Conservation (phyloP, 2,113 vertebrate genomes). For the Mionectes macconnelli region DNA sequence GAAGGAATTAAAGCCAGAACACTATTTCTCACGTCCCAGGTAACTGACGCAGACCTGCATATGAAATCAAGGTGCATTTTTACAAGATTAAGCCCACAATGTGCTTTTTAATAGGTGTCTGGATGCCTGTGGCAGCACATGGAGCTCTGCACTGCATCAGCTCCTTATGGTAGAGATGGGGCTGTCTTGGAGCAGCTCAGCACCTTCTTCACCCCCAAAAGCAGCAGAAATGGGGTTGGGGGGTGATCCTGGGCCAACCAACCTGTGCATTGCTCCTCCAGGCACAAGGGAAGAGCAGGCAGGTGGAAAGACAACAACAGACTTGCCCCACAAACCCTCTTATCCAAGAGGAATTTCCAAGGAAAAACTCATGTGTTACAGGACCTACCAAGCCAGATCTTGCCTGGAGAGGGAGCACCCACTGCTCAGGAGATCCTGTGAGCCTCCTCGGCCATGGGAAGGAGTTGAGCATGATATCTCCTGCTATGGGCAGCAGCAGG, state of each 20-base stretch:
- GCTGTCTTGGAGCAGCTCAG: background rate
- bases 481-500: background rate
- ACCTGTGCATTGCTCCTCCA: background rate
- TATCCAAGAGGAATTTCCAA: background rate
- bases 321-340: background rate
- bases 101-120: background rate
- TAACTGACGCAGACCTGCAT: background rate
- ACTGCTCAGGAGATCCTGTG: background rate
- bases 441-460: background rate
- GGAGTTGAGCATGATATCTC: fast-evolving
- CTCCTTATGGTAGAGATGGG: background rate
- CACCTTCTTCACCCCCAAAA: background rate
- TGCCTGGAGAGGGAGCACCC: background rate
- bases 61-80: background rate
- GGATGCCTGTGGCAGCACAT: background rate
- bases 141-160: background rate
- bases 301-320: background rate
- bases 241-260: background rate
- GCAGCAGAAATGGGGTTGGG: fast-evolving
- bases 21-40: background rate
- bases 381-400: background rate
- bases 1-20: conserved; percentile 18
- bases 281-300: background rate
- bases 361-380: fast-evolving
- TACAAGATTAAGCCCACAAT: background rate